Conservation (phyloP, 2,797 vertebrate species). For the Mionectes olivaceus region DNA sequence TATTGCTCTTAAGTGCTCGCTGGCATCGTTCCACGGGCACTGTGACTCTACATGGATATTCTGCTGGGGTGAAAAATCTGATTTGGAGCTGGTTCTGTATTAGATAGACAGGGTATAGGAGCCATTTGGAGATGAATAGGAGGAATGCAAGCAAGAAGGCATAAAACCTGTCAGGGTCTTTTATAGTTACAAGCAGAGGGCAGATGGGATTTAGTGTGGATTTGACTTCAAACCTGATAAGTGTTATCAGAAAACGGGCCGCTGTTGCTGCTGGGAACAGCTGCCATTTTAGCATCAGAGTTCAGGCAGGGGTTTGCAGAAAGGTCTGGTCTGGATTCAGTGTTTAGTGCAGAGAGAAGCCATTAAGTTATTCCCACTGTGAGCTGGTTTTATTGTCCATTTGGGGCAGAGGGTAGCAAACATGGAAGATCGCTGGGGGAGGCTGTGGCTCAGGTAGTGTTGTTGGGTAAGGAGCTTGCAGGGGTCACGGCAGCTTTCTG, state of each 20-base stretch:
- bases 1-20: slow-evolving; percentile 35
- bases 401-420: neutral
- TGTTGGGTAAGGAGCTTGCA: neutral
- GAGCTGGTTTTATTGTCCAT: neutral
- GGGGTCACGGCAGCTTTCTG: neutral
- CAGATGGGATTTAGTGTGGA: slow-evolving; percentile 34
- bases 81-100: slow-evolving; percentile 39
- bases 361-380: neutral
- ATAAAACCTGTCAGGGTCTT: slow-evolving; percentile 42
- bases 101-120: neutral
- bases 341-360: neutral
- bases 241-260: slow-evolving; percentile 39
- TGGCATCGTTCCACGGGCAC: neutral
- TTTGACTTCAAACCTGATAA: slow-evolving; percentile 58
- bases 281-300: neutral
- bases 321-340: neutral
- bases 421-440: neutral
- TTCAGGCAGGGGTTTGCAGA: slow-evolving; percentile 23
- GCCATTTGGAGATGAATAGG: slow-evolving; percentile 49
- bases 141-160: neutral
- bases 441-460: neutral
- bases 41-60: neutral
- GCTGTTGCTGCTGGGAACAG: neutral
- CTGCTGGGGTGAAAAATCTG: slow-evolving; percentile 28
- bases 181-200: slow-evolving; percentile 33